phyloP scores from a whole-genome alignment of 2,888 invertebrate genomes.

The Neoaliturus tenellus region DNA sequence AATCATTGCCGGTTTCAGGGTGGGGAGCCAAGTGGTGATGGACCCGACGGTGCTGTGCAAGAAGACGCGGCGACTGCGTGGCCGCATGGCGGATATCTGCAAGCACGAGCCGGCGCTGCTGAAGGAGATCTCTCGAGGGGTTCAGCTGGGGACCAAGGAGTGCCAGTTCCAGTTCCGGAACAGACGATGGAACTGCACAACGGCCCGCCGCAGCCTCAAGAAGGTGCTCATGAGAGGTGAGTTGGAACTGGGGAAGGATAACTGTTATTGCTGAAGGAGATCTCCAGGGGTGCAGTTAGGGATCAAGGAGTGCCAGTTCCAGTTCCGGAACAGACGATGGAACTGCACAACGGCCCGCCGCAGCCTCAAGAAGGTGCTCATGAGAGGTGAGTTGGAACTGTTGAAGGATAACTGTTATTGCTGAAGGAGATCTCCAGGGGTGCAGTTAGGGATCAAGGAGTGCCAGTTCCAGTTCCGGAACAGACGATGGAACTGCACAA shows the following conservation, averaged over 20 bases:
- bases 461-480: too few species aligned
- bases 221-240: conserved; percentile 91
- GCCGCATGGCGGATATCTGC: conserved; percentile 89
- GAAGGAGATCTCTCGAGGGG: conserved; percentile 89
- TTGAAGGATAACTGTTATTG: conserved; percentile 85
- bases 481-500: too few species aligned
- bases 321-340: conserved; percentile 90
- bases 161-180: conserved; percentile 91
- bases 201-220: conserved; percentile 85
- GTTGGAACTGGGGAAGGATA: too few species aligned
- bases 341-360: conserved; percentile 89
- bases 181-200: conserved; percentile 92
- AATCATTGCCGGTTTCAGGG: conserved; percentile 75
- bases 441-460: conserved; percentile 88
- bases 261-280: conserved; percentile 86
- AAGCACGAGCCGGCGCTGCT: conserved; percentile 88
- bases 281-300: conserved; percentile 88
- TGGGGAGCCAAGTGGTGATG: conserved; percentile 90
- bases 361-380: conserved; percentile 89
- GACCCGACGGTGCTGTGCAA: conserved; percentile 94
- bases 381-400: conserved; percentile 85
- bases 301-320: conserved; percentile 90
- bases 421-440: conserved; percentile 89
- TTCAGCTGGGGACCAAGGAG: conserved; percentile 88
- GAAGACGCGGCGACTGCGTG: conserved; percentile 85